These are phyloP conservation scores for Peromyscus nudipes DNA, from an alignment of 2,797 vertebrate genomes.

Conservation along the genomic window DNA sequence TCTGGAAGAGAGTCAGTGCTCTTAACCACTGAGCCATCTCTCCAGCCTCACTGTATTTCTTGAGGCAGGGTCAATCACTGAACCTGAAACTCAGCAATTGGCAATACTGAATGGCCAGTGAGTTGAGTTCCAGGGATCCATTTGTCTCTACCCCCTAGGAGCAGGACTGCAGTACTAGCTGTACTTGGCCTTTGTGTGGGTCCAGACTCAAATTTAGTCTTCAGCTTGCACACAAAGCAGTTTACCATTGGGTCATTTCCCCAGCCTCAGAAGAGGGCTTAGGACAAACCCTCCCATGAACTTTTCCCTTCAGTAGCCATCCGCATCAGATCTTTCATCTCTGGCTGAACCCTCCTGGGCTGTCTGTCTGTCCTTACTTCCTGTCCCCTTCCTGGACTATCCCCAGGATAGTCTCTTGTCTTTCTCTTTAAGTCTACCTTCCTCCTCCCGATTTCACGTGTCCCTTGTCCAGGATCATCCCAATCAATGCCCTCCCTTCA, in stretches of 20 bases:
- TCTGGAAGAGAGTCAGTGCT: neutral
- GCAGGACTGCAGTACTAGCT: no score
- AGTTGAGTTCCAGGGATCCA: neutral
- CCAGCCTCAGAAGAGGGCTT: neutral
- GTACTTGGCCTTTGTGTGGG: neutral
- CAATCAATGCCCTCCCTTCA: neutral
- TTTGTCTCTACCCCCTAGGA: no score
- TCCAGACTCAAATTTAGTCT: neutral
- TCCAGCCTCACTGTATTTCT: neutral
- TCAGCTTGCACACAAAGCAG: neutral
- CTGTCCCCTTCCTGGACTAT: neutral
- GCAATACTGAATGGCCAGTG: neutral
- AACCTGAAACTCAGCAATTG: neutral
- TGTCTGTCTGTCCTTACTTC: neutral
- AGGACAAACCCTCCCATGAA: no score
- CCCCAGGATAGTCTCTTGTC: no score
- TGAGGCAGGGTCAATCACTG: neutral
- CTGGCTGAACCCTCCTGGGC: neutral
- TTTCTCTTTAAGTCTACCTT: neutral
- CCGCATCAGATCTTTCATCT: neutral
- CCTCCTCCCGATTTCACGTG: neutral
- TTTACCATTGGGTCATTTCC: neutral
- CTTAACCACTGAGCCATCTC: neutral
- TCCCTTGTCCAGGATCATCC: neutral
- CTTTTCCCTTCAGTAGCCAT: neutral